Evolutionary conservation across 2,797 vertebrate species (phyloP), one percentile per base, ranked within the genome.

Genomic region (Pseudochirops corinnae): DNA sequence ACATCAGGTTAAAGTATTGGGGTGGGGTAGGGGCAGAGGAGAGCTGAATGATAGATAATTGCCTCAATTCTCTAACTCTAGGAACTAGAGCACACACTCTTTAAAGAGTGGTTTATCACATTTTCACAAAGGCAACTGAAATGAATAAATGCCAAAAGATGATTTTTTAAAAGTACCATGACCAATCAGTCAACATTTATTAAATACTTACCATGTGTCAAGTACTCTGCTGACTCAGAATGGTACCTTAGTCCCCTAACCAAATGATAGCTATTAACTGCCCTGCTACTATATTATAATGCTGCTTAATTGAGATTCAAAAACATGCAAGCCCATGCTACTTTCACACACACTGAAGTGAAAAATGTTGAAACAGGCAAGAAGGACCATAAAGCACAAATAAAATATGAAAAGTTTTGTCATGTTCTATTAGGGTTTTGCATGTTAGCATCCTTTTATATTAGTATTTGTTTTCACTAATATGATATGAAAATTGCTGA

Each of bases 381-480:
- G 56, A 90, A 52, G 91, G 96, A 96, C 1, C 87, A 95, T 92
- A 96, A 96, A 93, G 90, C 0, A 91, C 31, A 94, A 97, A 95
- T 91, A 98, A 98, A 98, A 97, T 55, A 96, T 56, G 58, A 96
- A 98, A 97, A 96, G 31, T 91, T 50, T 94, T 95, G 92, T 95
- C 92, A 91, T 96, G 39, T 96, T 97, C 58, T 97, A 90, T 98
- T 98, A 98, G 55, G 58, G 87, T 92, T 95, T 97, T 97, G 92
- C 26, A 31, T 97, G 60, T 93, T 97, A 95, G 26, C 62, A 97
- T 98, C 95, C 95, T 97, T 95, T 94, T 96, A 74, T 95, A n/a
- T 95, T 97, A 98, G 50, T 52, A 95, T 97, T 98, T 97, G 90
- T 98, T 97, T 98, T 98, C 97, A 96, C 58, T 98, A 97, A 98